Conservation (phyloP, 2,888 invertebrate genomes). For the Ctenicera cuprea region DNA sequence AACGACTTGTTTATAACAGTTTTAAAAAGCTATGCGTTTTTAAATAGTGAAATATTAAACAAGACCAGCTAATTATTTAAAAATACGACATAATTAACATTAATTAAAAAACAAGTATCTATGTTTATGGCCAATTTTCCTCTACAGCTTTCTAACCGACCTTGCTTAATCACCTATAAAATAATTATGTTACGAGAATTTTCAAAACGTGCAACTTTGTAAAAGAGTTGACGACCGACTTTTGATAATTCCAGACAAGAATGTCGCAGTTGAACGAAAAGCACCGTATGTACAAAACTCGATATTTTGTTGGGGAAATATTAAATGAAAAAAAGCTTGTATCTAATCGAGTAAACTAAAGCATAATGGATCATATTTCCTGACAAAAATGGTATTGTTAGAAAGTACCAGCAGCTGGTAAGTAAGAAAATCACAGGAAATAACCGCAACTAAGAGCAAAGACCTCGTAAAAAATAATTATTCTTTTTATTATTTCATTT, state of each 20-base stretch:
- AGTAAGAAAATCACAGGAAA: too few species aligned
- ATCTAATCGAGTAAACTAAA: background rate
- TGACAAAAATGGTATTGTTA: conserved; percentile 13
- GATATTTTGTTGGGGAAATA: too few species aligned
- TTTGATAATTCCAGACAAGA: too few species aligned
- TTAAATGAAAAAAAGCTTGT: background rate
- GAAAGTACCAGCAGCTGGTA: background rate
- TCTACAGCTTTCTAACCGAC: background rate
- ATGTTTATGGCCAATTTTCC: conserved; percentile 16
- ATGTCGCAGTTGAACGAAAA: too few species aligned
- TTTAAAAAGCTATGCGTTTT: too few species aligned
- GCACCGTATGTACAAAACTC: too few species aligned
- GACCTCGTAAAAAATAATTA: background rate
- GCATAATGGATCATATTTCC: conserved; percentile 1
- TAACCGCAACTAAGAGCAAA: background rate
- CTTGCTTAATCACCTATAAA: conserved; percentile 7
- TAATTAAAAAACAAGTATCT: background rate
- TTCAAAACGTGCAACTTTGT: background rate
- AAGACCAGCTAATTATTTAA: conserved; percentile 4
- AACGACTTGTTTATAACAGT: background rate
- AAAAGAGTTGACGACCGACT: background rate
- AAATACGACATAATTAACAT: conserved; percentile 7
- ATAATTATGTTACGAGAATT: background rate
- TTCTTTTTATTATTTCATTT: too few species aligned
- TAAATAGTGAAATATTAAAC: background rate